phyloP scores from a whole-genome alignment of 2,888 invertebrate species.

The Drosophila kambysellisi region DNA sequence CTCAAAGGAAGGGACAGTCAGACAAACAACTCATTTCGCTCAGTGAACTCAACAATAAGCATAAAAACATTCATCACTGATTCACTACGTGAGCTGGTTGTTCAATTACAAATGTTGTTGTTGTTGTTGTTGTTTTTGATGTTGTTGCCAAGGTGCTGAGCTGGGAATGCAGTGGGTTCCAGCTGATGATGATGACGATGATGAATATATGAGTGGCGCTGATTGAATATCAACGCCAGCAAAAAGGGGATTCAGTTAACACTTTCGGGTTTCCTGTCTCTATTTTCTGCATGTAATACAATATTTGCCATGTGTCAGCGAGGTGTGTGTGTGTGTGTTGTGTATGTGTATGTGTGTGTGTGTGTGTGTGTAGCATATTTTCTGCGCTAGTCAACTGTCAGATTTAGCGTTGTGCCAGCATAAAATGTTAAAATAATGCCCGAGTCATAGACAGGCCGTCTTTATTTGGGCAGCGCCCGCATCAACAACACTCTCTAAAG shows the following conservation, averaged over 20 bases:
- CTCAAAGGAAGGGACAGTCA: constrained; percentile 25
- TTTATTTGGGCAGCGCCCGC: constrained; percentile 69
- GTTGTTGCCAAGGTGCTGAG: constrained; percentile 67
- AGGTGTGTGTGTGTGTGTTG: background rate
- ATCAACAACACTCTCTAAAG: constrained; percentile 34
- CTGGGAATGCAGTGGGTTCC: background rate
- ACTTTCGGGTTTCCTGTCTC: constrained; percentile 42
- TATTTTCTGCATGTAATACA: constrained; percentile 62
- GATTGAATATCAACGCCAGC: constrained; percentile 73
- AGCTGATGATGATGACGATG: constrained; percentile 38
- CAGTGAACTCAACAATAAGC: constrained; percentile 82
- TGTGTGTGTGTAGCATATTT: constrained; percentile 67
- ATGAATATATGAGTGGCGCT: constrained; percentile 77
- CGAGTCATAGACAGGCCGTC: constrained; percentile 70
- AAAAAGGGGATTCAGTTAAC: constrained; percentile 26
- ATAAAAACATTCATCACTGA: constrained; percentile 81
- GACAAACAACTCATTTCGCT: constrained; percentile 80
- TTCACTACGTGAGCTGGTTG: constrained; percentile 79
- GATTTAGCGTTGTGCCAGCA: constrained; percentile 81
- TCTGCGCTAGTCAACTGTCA: constrained; percentile 79
- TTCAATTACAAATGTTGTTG: constrained; percentile 59
- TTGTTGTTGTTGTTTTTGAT: background rate
- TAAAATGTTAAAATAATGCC: constrained; percentile 82
- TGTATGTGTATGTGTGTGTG: constrained; percentile 7
- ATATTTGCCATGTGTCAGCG: constrained; percentile 57